Conservation (phyloP, 2,888 invertebrate genomes). For the Lochmaea crataegi region DNA sequence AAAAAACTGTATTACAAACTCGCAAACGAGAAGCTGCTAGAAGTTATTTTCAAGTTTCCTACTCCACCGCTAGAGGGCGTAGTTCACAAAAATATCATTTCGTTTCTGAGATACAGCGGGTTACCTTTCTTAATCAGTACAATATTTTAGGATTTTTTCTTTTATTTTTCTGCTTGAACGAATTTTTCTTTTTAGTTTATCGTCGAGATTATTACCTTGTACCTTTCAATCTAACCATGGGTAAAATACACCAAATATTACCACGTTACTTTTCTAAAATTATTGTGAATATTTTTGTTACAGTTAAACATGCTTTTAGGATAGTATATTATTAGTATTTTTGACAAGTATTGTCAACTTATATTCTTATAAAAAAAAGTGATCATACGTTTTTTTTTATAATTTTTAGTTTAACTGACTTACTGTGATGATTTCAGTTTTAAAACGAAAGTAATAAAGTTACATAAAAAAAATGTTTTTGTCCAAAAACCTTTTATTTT, state of each 20-base stretch:
- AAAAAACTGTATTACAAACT: too few species aligned
- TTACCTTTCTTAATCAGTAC: too few species aligned
- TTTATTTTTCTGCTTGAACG: not conserved
- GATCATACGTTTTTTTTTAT: slow-evolving; percentile 4
- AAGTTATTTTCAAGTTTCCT: too few species aligned
- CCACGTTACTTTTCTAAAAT: not conserved
- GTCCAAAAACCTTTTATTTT: too few species aligned
- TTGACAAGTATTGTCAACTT: not conserved
- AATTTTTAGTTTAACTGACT: slow-evolving; percentile 18
- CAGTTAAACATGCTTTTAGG: not conserved
- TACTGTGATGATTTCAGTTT: slow-evolving; percentile 23
- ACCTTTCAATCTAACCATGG: not conserved
- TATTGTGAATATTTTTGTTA: not conserved
- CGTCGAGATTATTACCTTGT: not conserved
- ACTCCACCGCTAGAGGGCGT: too few species aligned
- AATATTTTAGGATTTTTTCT: not conserved
- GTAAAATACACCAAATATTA: not conserved
- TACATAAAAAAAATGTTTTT: not conserved
- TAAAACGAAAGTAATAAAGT: slow-evolving; percentile 12
- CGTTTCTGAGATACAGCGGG: too few species aligned
- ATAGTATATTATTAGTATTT: slow-evolving; percentile 6
- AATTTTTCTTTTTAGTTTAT: not conserved
- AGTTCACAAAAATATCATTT: too few species aligned
- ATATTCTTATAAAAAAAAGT: slow-evolving; percentile 7
- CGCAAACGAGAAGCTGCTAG: too few species aligned